Evolutionary conservation across 2,888 invertebrate genomes (phyloP).

Genomic region (Germaria angustata): DNA sequence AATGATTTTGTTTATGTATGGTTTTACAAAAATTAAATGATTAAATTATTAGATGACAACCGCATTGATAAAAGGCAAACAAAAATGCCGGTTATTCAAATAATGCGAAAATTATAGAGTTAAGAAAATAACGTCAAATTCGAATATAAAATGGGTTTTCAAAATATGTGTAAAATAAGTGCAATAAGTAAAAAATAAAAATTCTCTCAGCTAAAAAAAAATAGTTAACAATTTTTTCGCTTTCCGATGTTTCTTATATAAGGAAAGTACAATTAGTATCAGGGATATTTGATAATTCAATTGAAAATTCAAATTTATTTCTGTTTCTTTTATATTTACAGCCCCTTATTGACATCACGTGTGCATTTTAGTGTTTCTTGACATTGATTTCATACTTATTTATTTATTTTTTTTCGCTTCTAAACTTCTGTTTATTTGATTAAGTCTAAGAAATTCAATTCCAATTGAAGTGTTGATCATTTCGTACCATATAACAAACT

Average conservation of each 20-base stretch:
- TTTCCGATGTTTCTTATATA: too few species aligned
- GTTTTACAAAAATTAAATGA: not conserved
- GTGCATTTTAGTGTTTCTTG: conserved; percentile 22
- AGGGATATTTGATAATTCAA: too few species aligned
- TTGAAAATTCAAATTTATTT: too few species aligned
- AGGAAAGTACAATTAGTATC: too few species aligned
- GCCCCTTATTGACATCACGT: conserved; percentile 8
- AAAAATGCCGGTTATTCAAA: conserved; percentile 5
- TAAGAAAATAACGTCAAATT: too few species aligned
- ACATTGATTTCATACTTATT: conserved; percentile 19
- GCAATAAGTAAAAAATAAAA: too few species aligned
- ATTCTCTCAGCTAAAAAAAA: too few species aligned
- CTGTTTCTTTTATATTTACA: too few species aligned
- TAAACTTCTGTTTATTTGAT: conserved; percentile 33
- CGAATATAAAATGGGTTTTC: too few species aligned
- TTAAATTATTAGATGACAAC: conserved; percentile 56
- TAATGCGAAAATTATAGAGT: conserved; percentile 46
- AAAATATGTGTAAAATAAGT: too few species aligned
- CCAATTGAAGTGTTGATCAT: conserved; percentile 47
- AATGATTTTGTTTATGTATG: not conserved
- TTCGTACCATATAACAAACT: conserved; percentile 16
- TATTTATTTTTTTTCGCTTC: not conserved
- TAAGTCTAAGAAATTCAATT: conserved; percentile 36
- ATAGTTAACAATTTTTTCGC: too few species aligned
- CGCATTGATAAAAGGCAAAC: conserved; percentile 44